Conservation (phyloP, 1,140 invertebrate species). For the Liolophura sinensis region DNA sequence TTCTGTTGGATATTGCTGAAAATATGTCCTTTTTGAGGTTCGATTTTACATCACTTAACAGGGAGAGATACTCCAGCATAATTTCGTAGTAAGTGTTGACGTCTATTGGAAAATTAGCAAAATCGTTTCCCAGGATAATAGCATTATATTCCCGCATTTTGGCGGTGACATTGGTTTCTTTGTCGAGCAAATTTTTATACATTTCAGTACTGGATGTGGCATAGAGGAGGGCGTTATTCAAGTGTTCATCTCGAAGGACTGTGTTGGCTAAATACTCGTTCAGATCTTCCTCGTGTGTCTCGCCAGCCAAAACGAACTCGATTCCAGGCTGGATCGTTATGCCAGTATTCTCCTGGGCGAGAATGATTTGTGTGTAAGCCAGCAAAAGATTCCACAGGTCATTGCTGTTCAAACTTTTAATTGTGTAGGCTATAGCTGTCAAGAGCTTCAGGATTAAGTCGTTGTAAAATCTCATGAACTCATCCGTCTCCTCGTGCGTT, state of each 20-base stretch:
- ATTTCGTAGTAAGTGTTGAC: constrained; percentile 2
- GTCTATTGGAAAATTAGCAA: constrained; percentile 2
- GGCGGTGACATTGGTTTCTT: background rate
- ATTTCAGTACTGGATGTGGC: background rate
- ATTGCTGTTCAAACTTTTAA: background rate
- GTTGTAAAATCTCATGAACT: too few species aligned
- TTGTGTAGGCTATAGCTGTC: too few species aligned
- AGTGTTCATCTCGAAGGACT: constrained; percentile 6
- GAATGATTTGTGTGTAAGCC: constrained; percentile 19
- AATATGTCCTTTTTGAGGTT: constrained; percentile 4
- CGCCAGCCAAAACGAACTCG: constrained; percentile 14
- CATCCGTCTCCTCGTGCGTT: too few species aligned
- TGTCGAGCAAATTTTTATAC: too few species aligned
- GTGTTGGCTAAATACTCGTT: constrained; percentile 3
- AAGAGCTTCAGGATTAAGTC: too few species aligned
- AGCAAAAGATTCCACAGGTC: constrained; percentile 17
- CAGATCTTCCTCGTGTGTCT: constrained; percentile 7
- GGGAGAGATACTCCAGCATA: constrained; percentile 8
- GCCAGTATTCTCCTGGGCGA: constrained; percentile 12
- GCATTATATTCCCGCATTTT: background rate
- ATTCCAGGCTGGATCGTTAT: constrained; percentile 13
- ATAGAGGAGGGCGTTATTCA: constrained; percentile 6
- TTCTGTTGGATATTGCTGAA: constrained; percentile 1
- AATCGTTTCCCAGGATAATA: constrained; percentile 1
- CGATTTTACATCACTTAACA: constrained; percentile 1